Evolutionary conservation across 92 coral and sea anemone genomes (phyloP).

Genomic region (Isaurus tuberculatus): DNA sequence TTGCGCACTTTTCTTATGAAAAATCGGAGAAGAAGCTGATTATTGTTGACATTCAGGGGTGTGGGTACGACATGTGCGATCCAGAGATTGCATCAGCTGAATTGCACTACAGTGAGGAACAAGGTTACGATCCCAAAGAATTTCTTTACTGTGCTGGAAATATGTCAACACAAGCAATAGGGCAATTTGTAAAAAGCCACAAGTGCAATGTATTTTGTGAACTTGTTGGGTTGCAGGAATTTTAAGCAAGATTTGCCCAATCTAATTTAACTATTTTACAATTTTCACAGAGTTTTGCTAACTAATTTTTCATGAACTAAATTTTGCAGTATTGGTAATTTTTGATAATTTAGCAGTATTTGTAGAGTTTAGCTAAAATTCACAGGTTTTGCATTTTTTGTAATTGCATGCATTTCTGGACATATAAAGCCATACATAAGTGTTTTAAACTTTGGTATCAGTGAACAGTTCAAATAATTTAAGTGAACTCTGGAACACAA

Average conservation of each 20-base stretch:
- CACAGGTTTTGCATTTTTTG: too few species aligned
- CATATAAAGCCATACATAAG: too few species aligned
- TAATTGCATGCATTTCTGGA: too few species aligned
- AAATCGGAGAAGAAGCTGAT: conserved; percentile 67
- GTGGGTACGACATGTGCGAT: conserved; percentile 65
- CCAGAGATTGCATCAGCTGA: conserved; percentile 74
- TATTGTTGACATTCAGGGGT: conserved; percentile 74
- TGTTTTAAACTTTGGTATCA: background rate
- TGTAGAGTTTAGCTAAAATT: too few species aligned
- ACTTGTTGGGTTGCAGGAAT: conserved; percentile 47
- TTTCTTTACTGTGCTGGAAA: conserved; percentile 64
- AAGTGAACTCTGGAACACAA: background rate
- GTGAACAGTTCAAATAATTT: conserved; percentile 2
- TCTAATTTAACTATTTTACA: too few species aligned
- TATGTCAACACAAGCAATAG: conserved; percentile 54
- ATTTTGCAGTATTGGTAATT: too few species aligned
- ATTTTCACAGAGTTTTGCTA: too few species aligned
- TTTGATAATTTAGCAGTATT: too few species aligned
- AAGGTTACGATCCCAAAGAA: conserved; percentile 15
- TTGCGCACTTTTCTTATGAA: conserved; percentile 74
- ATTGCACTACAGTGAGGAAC: conserved; percentile 5
- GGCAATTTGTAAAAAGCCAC: conserved; percentile 38
- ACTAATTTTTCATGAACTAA: too few species aligned
- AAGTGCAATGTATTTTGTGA: conserved; percentile 56
- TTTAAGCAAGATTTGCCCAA: background rate